phyloP scores from a whole-genome alignment of 1,140 invertebrate genomes.

The Temnothorax longispinosus region DNA sequence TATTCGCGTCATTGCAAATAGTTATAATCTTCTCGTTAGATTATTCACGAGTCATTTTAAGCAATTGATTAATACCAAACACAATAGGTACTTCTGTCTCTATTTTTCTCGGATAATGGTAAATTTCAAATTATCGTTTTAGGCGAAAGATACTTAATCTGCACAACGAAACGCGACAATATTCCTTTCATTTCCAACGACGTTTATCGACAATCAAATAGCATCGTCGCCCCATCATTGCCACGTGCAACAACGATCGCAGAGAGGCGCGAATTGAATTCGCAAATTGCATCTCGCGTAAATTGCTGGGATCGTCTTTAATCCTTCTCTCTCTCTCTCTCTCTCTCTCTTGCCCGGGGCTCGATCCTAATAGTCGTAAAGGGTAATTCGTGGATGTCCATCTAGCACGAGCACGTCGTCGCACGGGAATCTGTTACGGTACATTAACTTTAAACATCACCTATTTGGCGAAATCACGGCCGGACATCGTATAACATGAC shows the following conservation, averaged over 20 bases:
- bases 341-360: conserved; percentile 1
- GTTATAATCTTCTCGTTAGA: no score
- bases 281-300: conserved; percentile 63
- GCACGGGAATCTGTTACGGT: conserved; percentile 69
- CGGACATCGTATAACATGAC: conserved; percentile 16
- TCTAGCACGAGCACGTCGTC: conserved; percentile 42
- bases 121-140: background rate
- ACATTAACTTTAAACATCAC: conserved; percentile 59
- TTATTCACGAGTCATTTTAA: background rate
- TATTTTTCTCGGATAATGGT: background rate
- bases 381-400: conserved; percentile 66
- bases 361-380: conserved; percentile 69
- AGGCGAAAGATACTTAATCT: background rate
- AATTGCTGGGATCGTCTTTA: conserved; percentile 66
- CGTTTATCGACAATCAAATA: conserved; percentile 46
- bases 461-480: conserved; percentile 42
- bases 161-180: background rate
- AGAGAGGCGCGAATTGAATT: conserved; percentile 63
- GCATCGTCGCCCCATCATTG: background rate
- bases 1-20: no score
- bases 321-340: conserved; percentile 22
- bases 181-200: conserved; percentile 43
- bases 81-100: background rate
- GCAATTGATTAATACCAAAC: background rate
- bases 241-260: background rate